Evolutionary conservation across 2,888 invertebrate species (phyloP).

Genomic region (Germaria angustata): DNA sequence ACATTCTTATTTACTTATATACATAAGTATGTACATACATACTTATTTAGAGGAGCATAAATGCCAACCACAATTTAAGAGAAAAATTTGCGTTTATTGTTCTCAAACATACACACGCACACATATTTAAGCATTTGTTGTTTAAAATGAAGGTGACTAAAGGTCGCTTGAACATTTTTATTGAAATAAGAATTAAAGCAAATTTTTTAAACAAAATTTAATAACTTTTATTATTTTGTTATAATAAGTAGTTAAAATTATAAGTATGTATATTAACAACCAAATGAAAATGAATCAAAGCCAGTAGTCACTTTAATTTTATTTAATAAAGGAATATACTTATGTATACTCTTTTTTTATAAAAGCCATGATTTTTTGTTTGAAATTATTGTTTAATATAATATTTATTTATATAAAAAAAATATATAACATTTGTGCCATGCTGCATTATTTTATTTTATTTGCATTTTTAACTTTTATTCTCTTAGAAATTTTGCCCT

Average conservation of each 20-base stretch:
- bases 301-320: conserved; percentile 23
- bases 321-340: not conserved
- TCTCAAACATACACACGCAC: not conserved
- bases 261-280: not conserved
- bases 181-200: not conserved
- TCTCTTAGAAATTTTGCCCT: conserved; percentile 48
- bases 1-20: too few relatives aligned
- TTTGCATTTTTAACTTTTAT: conserved; percentile 49
- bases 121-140: conserved; percentile 17
- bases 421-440: conserved; percentile 38
- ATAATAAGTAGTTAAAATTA: not conserved
- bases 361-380: conserved; percentile 51
- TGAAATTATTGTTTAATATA: conserved; percentile 5
- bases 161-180: conserved; percentile 61
- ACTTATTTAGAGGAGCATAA: conserved; percentile 20
- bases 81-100: conserved; percentile 22
- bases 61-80: conserved; percentile 16
- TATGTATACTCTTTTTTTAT: not conserved
- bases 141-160: conserved; percentile 62
- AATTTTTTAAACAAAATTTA: not conserved
- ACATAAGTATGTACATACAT: too few relatives aligned
- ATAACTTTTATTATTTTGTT: not conserved
- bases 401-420: conserved; percentile 8
- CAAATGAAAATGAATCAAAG: conserved; percentile 28
- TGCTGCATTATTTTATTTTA: conserved; percentile 51